Base-by-base conservation (phyloP, 2,888 invertebrate species). In the Papilio protenor region DNA sequence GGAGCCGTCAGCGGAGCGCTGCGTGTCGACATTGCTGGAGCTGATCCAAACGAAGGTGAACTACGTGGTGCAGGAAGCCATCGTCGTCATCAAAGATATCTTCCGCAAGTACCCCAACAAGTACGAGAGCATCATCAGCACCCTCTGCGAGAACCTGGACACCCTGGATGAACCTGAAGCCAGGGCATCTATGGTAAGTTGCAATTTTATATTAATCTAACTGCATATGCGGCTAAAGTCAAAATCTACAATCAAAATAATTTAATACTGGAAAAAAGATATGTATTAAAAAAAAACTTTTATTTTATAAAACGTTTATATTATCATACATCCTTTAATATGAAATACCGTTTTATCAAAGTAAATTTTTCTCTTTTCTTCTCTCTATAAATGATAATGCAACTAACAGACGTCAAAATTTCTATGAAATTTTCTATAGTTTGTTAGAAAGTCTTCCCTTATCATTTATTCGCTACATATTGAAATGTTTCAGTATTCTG, bases 11-110 rank as follows among this genome's bases (percentile, higher is more conserved):
- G 99, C 99, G 0, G 99, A 99, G 91, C 96, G 99, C 70, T 99
- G 99, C 91, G 99, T 99, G 0, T 98, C 99, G 6, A 99, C 99
- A 0, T 95, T 99, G 12, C 94, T 99, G 33, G 99, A 99, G 90
- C 96, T 99, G 77, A 99, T 99, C 88, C 99, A 99, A 92, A 99
- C 99, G 0, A 99, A 99, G 95, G 99, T 98, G 27, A 99, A 99
- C 95, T 99, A 99, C 90, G 99, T 99, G 21, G 99, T 99, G 0
- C 99, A 99, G 91, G 99, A 99, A 90, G 99, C 99, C 0, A 99
- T 99, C 81, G 99, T 99, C 16, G 99, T 99, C 33, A 99, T 99
- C 87, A 99, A 99, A 94, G 98, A 99, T 87, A 98, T 98, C 81
- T 98, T 98, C 96, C 95, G 98, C 77, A 98, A 99, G 92, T 99